Conservation (phyloP, 2,797 vertebrate genomes). For the Psittacula derbiana region DNA sequence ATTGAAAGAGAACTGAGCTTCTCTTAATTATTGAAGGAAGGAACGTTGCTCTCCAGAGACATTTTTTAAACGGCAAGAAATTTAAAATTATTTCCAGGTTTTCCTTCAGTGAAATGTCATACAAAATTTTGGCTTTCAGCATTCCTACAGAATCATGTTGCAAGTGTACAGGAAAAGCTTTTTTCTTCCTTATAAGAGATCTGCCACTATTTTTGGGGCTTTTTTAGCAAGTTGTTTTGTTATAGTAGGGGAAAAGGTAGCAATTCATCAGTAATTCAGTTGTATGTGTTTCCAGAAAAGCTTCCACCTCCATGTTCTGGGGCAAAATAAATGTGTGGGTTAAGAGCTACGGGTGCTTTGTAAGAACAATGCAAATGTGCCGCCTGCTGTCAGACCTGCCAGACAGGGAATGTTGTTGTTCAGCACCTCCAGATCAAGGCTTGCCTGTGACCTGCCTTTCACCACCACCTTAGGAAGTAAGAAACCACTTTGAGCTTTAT, state of each 20-base stretch:
- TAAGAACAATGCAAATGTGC: neutral
- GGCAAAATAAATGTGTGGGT: neutral
- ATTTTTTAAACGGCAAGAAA: neutral
- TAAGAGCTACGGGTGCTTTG: neutral
- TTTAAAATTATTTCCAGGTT: neutral
- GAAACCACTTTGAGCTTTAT: neutral
- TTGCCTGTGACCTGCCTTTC: neutral
- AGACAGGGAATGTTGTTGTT: accelerated
- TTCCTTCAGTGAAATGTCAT: neutral
- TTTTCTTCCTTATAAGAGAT: neutral
- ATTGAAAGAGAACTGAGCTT: neutral
- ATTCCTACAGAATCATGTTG: neutral
- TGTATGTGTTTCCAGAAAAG: neutral
- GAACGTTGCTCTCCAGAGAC: neutral
- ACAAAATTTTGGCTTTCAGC: neutral
- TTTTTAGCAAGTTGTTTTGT: neutral
- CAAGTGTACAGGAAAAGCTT: neutral
- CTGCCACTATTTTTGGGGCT: neutral
- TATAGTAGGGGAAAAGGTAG: neutral
- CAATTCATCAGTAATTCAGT: neutral
- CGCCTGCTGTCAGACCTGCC: neutral
- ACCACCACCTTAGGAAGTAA: neutral
- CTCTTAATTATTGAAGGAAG: neutral
- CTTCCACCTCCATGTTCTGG: neutral
- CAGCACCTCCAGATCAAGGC: neutral